Evolutionary conservation across 2,888 invertebrate genomes (phyloP).

Genomic region (Pachydiplax longipennis): DNA sequence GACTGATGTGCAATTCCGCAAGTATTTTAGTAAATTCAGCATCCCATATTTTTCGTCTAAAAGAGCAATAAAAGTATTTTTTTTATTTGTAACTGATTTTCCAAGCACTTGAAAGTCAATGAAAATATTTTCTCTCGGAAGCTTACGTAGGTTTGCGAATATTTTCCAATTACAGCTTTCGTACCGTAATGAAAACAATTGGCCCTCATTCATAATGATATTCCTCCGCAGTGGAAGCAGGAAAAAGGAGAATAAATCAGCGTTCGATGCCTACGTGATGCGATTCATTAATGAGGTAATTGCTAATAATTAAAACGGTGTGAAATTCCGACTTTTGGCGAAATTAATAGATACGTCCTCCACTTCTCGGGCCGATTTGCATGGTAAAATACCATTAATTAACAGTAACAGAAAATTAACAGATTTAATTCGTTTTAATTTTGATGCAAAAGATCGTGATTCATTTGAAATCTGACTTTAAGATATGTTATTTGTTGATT

Average conservation of each 20-base stretch:
- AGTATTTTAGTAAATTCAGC: background rate
- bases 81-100: background rate
- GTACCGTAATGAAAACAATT: background rate
- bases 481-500: too few species aligned
- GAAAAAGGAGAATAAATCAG: background rate
- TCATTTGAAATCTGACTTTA: too few species aligned
- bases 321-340: background rate
- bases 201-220: background rate
- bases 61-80: background rate
- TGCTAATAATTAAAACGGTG: conserved; percentile 12
- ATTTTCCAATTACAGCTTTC: background rate
- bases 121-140: background rate
- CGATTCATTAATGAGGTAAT: conserved; percentile 13
- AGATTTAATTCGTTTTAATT: background rate
- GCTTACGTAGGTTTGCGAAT: background rate
- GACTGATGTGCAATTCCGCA: too few species aligned
- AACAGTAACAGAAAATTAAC: background rate
- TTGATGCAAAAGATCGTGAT: background rate
- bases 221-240: background rate
- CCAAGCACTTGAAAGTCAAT: background rate
- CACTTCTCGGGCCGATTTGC: background rate
- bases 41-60: background rate
- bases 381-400: background rate
- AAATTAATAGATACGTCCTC: conserved; percentile 10
- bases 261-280: background rate